Percentiles rank a stretch among this genome's conserved stretches.
These are phyloP conservation scores for Drosophila malerkotliana DNA, from an alignment of 1,140 invertebrate species.

Conservation along the genomic window DNA sequence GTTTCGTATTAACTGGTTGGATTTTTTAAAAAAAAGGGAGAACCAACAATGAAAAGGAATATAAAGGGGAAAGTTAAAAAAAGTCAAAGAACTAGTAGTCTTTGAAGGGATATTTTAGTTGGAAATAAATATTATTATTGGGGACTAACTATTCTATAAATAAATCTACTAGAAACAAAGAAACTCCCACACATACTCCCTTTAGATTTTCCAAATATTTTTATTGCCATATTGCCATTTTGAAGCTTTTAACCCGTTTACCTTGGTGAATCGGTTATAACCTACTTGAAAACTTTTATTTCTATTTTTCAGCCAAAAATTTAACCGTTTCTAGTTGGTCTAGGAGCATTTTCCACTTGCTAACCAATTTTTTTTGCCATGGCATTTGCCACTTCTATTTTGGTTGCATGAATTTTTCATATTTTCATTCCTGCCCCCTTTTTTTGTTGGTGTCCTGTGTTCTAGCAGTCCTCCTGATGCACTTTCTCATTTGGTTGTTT, in stretches of 20 bases:
- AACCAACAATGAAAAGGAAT: not conserved
- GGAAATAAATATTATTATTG: no score
- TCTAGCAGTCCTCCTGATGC: not conserved
- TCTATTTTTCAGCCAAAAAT: not conserved
- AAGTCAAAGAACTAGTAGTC: not conserved
- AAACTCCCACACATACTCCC: no score
- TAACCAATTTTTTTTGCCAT: conserved; percentile 21
- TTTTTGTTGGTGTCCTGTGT: not conserved
- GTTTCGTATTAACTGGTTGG: conserved; percentile 7
- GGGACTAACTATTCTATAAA: no score
- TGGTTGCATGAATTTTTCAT: conserved; percentile 27
- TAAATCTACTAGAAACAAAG: no score
- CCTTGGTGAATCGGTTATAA: conserved; percentile 1
- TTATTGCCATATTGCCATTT: not conserved
- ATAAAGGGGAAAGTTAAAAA: not conserved
- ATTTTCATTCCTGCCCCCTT: conserved; percentile 32
- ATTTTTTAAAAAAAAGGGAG: not conserved
- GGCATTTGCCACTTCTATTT: not conserved
- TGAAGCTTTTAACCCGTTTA: not conserved
- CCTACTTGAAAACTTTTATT: conserved; percentile 1
- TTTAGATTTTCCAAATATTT: not conserved
- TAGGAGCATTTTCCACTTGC: conserved; percentile 18
- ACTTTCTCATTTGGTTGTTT: conserved; percentile 12
- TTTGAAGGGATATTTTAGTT: not conserved
- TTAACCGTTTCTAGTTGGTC: not conserved